Percentiles rank a stretch among this genome's conserved stretches.
phyloP scores from a whole-genome alignment of 2,113 vertebrate genomes.

The Australoheros scitulus region DNA sequence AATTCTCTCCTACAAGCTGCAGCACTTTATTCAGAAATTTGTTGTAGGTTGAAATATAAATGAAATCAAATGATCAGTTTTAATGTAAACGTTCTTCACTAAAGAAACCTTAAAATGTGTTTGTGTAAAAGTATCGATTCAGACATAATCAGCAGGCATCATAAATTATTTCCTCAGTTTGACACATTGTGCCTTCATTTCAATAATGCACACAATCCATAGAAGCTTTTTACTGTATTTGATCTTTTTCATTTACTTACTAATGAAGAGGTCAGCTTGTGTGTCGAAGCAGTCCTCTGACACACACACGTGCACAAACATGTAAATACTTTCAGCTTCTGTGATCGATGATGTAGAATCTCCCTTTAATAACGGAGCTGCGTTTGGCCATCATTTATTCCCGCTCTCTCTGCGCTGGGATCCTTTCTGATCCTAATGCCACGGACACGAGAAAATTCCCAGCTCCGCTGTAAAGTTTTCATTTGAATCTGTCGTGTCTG shows the following conservation, averaged over 20 bases:
- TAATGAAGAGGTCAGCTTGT: background rate
- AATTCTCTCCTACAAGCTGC: no score
- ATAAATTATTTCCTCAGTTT: no score
- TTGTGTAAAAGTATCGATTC: no score
- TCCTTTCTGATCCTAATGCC: conserved; percentile 17
- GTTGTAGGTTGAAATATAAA: no score
- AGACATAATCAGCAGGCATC: no score
- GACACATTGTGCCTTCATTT: no score
- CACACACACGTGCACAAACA: conserved; percentile 4
- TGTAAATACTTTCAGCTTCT: conserved; percentile 35
- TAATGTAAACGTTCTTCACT: no score
- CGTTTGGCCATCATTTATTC: conserved; percentile 57
- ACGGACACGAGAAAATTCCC: conserved; percentile 17
- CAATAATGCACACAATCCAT: no score
- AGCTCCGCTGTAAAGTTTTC: conserved; percentile 15
- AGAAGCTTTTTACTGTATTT: background rate
- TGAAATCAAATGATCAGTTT: no score
- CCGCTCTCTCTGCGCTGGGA: conserved; percentile 34
- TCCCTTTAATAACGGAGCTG: conserved; percentile 56
- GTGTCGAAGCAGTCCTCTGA: background rate
- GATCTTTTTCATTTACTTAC: background rate
- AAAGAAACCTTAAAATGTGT: no score
- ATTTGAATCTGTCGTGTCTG: background rate
- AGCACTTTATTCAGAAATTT: no score
- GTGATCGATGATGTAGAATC: conserved; percentile 39